Conservation (phyloP, 2,888 invertebrate species). For the Imbricaverruca yamaguchii region DNA sequence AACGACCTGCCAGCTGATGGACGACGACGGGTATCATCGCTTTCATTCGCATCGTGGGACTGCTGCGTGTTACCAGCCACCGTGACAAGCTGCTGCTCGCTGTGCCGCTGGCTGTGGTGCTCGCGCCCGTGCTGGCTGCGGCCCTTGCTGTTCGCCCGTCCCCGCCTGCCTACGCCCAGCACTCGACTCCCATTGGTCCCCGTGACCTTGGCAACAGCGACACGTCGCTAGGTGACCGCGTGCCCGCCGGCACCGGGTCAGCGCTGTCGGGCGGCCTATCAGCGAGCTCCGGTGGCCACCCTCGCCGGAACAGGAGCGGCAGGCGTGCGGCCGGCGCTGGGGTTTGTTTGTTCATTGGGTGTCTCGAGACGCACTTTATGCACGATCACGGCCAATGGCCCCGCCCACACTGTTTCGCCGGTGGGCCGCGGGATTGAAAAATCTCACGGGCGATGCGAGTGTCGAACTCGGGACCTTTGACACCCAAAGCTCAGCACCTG, state of each 20-base stretch:
- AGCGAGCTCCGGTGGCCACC: not conserved
- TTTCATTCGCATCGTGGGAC: no score
- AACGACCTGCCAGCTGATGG: no score
- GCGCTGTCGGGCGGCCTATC: not conserved
- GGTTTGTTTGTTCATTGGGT: no score
- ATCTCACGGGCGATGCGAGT: no score
- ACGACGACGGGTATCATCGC: no score
- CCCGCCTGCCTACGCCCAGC: not conserved
- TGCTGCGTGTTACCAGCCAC: not conserved
- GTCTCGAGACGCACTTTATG: no score
- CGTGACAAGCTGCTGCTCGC: no score
- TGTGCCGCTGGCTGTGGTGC: not conserved
- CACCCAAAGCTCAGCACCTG: no score
- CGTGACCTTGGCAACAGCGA: not conserved
- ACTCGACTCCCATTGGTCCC: not conserved
- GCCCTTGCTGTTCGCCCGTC: not conserved
- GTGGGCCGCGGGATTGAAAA: no score
- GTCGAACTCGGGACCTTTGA: no score
- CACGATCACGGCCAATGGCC: no score
- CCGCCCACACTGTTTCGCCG: no score
- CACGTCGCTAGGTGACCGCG: not conserved
- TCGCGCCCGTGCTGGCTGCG: not conserved
- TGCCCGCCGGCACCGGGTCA: not conserved
- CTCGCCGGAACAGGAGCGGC: not conserved
- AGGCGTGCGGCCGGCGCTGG: not conserved